Evolutionary conservation across 2,797 vertebrate genomes (phyloP).

Genomic region (Sebastolobus altivelis): DNA sequence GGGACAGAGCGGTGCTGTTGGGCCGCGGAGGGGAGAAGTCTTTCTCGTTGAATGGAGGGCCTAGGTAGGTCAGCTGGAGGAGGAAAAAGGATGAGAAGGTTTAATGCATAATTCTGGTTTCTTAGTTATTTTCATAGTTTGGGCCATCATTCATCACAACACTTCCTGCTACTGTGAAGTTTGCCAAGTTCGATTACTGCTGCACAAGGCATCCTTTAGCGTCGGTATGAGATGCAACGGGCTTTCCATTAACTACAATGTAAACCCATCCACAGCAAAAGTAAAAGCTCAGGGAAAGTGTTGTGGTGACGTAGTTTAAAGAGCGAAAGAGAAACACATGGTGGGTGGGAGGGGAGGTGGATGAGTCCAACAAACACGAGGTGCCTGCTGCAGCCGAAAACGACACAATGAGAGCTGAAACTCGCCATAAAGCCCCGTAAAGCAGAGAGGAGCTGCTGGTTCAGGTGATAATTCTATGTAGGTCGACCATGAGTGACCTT

Average conservation of each 20-base stretch:
- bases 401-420: neutral
- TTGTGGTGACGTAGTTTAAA: no score
- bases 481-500: neutral
- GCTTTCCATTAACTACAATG: no score
- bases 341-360: no score
- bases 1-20: slow-evolving; percentile 89
- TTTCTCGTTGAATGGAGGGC: slow-evolving; percentile 96
- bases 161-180: neutral
- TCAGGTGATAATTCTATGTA: neutral
- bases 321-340: no score
- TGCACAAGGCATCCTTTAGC: neutral
- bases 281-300: no score
- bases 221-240: no score
- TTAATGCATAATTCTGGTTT: neutral
- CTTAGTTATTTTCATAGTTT: neutral
- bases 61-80: slow-evolving; percentile 93
- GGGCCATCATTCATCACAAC: neutral
- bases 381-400: neutral
- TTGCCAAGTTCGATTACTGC: neutral
- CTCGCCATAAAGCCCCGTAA: neutral
- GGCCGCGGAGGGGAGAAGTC: slow-evolving; percentile 95
- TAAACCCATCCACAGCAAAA: no score
- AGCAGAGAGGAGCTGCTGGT: neutral
- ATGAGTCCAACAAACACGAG: no score
- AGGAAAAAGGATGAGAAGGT: slow-evolving; percentile 18